Evolutionary conservation across 2,797 vertebrate genomes (phyloP), one percentile per base, ranked within the genome.

Genomic region (Tenualosa ilisha): DNA sequence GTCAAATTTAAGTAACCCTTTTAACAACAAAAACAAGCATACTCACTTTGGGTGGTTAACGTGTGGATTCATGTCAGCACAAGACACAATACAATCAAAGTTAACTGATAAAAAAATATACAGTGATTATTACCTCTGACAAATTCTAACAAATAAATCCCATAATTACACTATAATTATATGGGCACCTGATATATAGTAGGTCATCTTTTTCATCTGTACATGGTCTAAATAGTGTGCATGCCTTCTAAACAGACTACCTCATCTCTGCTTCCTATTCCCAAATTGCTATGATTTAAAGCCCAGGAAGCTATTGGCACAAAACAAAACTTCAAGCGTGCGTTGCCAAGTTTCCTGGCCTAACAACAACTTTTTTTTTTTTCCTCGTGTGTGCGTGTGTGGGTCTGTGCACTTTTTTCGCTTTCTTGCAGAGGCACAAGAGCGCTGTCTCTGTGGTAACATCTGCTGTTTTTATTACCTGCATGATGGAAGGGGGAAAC

Each of bases 11-110:
- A 81, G 79, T 26, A 3, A 11, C 72, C 72, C 59, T 85, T 88
- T 50, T 81, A 22, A 79, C 85, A 88, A n/a, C 49, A 89, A 89
- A 88, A 90, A 90, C 89, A 87, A 79, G 22, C 17, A 79, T 15
- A 20, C 3, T 0, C 6, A 79, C 17, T 17, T 46, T 79, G 17
- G 2, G 17, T 43, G 40, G 4, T 43, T 20, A 26, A 5, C 15
- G 6, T 17, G 40, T 79, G 72, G 37, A 46, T 43, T 79, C 7
- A 43, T 8, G 6, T 20, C 37, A 22, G 6, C 6, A 79, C 20
- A 46, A 79, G 17, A 20, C 20, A 46, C 8, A 22, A 7, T 3
- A 79, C 40, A 75, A 43, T 20, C 22, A 24, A 12, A 22, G 20
- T 79, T 79, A 17, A 79, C 46, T 46, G 72, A 43, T 79, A 40